These are phyloP conservation scores for Ylistrum balloti DNA, from an alignment of 1,140 invertebrate species.

Conservation along the genomic window DNA sequence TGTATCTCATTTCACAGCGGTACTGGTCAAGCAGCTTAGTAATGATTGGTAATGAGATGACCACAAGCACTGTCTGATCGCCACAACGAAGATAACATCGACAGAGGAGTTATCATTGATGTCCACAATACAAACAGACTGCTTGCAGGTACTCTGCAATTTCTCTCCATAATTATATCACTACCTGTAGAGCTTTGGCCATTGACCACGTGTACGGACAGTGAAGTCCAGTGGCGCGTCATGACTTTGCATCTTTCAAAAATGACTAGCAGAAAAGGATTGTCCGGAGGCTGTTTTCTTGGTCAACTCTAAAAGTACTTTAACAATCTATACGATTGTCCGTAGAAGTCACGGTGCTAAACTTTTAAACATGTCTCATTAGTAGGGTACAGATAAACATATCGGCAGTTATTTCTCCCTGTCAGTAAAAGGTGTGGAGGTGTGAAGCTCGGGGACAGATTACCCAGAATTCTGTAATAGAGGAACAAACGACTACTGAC, in stretches of 20 bases:
- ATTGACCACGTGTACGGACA: background rate
- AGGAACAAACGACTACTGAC: background rate
- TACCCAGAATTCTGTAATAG: slow-evolving; percentile 8
- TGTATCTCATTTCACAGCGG: slow-evolving; percentile 18
- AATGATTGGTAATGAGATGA: background rate
- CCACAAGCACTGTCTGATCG: background rate
- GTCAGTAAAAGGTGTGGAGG: background rate
- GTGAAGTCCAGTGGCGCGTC: background rate
- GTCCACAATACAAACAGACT: background rate
- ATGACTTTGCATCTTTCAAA: background rate
- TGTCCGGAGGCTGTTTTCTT: background rate
- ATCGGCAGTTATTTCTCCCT: background rate
- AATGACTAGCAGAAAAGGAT: background rate
- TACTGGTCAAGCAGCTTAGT: slow-evolving; percentile 4
- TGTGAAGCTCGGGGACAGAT: slow-evolving; percentile 22
- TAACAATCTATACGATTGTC: background rate
- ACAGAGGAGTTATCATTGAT: background rate
- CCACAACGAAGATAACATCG: background rate
- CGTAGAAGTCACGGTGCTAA: background rate
- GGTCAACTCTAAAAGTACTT: background rate
- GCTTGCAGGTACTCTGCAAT: slow-evolving; percentile 1
- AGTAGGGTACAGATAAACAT: background rate
- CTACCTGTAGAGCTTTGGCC: slow-evolving; percentile 10
- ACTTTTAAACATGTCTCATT: background rate
- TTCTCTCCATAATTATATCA: slow-evolving; percentile 35